A percentile compares a stretch with the other conserved stretches of the same genome.
Evolutionary conservation across 2,888 invertebrate genomes (phyloP).

Genomic region (Notocelia uddmanniana): DNA sequence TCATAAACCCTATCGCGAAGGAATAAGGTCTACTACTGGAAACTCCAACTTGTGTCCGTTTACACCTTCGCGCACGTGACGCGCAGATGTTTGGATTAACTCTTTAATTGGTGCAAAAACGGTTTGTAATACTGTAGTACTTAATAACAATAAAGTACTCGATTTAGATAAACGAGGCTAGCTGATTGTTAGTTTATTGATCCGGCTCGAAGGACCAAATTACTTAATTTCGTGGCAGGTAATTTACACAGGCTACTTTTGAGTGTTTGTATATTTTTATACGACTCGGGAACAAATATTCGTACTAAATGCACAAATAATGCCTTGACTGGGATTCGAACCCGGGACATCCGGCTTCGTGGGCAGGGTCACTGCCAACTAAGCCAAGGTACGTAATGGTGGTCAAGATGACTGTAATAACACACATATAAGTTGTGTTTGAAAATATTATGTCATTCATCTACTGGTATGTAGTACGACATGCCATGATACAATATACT

Average conservation of each 20-base stretch:
- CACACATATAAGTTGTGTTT: neutral
- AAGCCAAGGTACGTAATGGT: no score
- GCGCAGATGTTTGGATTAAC: slow-evolving; percentile 30
- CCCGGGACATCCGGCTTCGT: no score
- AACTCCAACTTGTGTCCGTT: neutral
- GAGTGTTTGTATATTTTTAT: no score
- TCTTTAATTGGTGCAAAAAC: slow-evolving; percentile 32
- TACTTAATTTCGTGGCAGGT: neutral
- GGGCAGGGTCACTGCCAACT: no score
- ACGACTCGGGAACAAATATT: no score
- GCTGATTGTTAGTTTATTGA: neutral
- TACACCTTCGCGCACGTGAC: slow-evolving; percentile 11
- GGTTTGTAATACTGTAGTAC: neutral
- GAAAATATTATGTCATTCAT: neutral
- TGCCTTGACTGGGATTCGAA: no score
- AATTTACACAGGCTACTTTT: neutral
- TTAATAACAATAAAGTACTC: neutral
- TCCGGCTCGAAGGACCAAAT: neutral
- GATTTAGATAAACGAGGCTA: neutral
- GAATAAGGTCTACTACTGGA: neutral
- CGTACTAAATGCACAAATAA: no score
- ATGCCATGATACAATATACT: neutral
- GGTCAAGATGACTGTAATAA: neutral
- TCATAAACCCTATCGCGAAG: neutral
- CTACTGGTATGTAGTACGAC: neutral